Conservation (phyloP, 2,888 invertebrate species). For the Habrosyne pyritoides region DNA sequence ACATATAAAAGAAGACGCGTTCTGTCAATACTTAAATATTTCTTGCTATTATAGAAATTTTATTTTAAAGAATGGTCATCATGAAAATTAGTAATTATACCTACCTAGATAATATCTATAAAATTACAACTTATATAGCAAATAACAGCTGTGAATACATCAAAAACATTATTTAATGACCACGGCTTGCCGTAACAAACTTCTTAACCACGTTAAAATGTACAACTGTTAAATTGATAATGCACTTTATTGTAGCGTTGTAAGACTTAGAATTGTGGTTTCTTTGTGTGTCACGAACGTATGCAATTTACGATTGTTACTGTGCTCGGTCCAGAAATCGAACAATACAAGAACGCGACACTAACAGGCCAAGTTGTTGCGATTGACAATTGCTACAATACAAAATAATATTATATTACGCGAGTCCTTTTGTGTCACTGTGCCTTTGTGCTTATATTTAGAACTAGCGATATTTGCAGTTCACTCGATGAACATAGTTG, state of each 20-base stretch:
- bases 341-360: constrained; percentile 50
- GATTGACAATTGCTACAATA: constrained; percentile 65
- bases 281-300: constrained; percentile 8
- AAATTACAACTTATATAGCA: not conserved
- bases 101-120: not conserved
- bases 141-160: constrained; percentile 41
- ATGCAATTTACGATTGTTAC: constrained; percentile 14
- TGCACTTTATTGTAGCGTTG: constrained; percentile 13
- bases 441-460: constrained; percentile 39
- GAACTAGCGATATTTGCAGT: constrained; percentile 33
- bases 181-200: constrained; percentile 35
- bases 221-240: not conserved
- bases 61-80: too few species aligned
- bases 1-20: too few species aligned
- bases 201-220: constrained; percentile 27
- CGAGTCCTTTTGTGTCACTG: constrained; percentile 47
- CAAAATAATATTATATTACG: constrained; percentile 52
- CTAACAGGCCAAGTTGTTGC: constrained; percentile 60
- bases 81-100: too few species aligned
- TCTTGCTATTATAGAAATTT: too few species aligned
- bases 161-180: constrained; percentile 59
- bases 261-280: constrained; percentile 21
- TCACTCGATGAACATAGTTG: constrained; percentile 31
- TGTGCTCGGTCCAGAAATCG: constrained; percentile 43
- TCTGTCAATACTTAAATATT: too few species aligned